These are phyloP conservation scores for Aselliscus stoliczkanus DNA, from an alignment of 2,797 vertebrate species.

Conservation along the genomic window DNA sequence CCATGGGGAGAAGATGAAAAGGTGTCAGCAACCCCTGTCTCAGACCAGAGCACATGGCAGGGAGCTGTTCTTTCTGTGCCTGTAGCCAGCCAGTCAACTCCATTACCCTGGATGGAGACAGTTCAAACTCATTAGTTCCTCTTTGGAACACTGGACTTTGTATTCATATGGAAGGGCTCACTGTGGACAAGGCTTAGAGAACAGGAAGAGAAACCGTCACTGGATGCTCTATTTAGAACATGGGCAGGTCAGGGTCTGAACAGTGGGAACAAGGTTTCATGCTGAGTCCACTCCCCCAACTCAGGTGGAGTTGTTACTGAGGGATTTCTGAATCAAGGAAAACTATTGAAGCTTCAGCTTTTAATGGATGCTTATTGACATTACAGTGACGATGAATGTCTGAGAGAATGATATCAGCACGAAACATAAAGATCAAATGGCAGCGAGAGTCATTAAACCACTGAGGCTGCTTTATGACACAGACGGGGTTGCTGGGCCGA, in stretches of 20 bases:
- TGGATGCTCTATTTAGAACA: slow-evolving; percentile 19
- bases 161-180: slow-evolving; percentile 36
- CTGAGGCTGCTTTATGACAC: neutral
- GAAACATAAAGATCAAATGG: neutral
- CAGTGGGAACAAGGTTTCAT: neutral
- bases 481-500: neutral
- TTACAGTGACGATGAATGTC: neutral
- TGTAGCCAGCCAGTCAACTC: neutral
- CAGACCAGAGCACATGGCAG: slow-evolving; percentile 14
- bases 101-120: slow-evolving; percentile 41
- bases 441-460: neutral
- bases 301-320: neutral
- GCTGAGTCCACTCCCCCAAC: neutral
- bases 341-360: neutral
- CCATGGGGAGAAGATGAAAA: slow-evolving; percentile 42
- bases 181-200: slow-evolving; percentile 47
- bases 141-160: slow-evolving; percentile 34
- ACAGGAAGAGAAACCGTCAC: neutral
- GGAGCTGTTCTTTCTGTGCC: slow-evolving; percentile 16
- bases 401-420: neutral
- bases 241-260: neutral
- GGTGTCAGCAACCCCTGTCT: slow-evolving; percentile 41
- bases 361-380: neutral
- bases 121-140: slow-evolving; percentile 52
- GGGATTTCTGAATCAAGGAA: neutral